phyloP scores from a whole-genome alignment of 2,113 vertebrate genomes.

The Nesoenas mayeri region DNA sequence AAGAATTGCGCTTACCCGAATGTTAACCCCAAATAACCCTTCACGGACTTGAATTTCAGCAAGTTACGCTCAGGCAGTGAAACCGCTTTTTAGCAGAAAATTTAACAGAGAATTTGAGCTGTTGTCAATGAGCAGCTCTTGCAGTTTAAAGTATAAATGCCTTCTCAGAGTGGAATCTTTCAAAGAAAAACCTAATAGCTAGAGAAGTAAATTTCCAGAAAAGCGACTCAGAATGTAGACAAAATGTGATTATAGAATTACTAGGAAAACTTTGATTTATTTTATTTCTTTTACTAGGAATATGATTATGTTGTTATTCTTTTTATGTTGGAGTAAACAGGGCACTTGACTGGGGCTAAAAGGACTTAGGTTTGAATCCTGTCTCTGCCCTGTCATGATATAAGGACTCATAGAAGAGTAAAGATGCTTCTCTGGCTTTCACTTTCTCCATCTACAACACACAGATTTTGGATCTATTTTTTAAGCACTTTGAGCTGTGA shows the following conservation, averaged over 20 bases:
- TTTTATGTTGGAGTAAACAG: neutral
- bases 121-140: neutral
- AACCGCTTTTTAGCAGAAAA: neutral
- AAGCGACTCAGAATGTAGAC: neutral
- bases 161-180: neutral
- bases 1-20: neutral
- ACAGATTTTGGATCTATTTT: neutral
- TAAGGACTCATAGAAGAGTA: neutral
- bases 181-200: neutral
- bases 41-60: neutral
- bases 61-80: neutral
- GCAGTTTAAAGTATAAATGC: neutral
- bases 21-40: neutral
- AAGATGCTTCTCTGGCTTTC: neutral
- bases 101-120: neutral
- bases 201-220: neutral
- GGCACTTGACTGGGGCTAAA: neutral
- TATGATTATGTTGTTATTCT: too few species aligned
- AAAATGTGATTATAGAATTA: neutral
- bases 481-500: neutral
- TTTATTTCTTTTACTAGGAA: too few species aligned
- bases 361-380: neutral
- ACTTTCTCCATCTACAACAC: neutral
- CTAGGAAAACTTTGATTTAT: neutral
- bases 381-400: neutral